A percentile compares a stretch with the other conserved stretches of the same genome.
These are phyloP conservation scores for Malthinus seriepunctatus DNA, from an alignment of 2,888 invertebrate genomes.

Conservation along the genomic window DNA sequence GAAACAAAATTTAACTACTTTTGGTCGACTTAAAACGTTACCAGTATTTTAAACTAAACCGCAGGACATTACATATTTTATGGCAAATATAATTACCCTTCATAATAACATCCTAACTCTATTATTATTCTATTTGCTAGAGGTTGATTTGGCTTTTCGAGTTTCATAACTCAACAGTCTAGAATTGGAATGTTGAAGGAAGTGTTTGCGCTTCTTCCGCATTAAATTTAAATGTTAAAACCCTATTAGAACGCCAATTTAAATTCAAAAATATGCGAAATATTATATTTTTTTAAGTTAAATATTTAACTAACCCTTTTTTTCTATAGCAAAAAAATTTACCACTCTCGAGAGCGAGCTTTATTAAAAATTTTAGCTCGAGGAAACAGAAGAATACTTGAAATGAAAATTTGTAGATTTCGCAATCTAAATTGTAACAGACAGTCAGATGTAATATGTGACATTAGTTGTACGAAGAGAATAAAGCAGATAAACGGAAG, in stretches of 20 bases:
- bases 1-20: constrained; percentile 4
- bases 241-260: constrained; percentile 18
- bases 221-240: constrained; percentile 19
- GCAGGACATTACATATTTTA: constrained; percentile 23
- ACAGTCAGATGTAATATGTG: constrained; percentile 12
- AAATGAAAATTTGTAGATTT: constrained; percentile 11
- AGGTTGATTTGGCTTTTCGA: constrained; percentile 18
- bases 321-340: constrained; percentile 13
- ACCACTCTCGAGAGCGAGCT: constrained; percentile 3
- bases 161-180: constrained; percentile 15
- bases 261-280: constrained; percentile 15
- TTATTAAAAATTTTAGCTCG: constrained; percentile 2
- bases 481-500: constrained; percentile 9
- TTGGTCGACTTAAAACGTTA: constrained; percentile 6
- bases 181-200: constrained; percentile 13
- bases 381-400: not conserved
- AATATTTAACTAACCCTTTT: not conserved
- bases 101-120: constrained; percentile 27
- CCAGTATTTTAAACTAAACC: constrained; percentile 8
- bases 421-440: constrained; percentile 13
- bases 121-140: constrained; percentile 30
- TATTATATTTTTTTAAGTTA: not conserved
- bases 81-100: constrained; percentile 23
- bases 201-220: constrained; percentile 12
- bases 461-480: constrained; percentile 10